Base-by-base conservation (phyloP, 2,888 invertebrate species). In the Calephelis perditalis region DNA sequence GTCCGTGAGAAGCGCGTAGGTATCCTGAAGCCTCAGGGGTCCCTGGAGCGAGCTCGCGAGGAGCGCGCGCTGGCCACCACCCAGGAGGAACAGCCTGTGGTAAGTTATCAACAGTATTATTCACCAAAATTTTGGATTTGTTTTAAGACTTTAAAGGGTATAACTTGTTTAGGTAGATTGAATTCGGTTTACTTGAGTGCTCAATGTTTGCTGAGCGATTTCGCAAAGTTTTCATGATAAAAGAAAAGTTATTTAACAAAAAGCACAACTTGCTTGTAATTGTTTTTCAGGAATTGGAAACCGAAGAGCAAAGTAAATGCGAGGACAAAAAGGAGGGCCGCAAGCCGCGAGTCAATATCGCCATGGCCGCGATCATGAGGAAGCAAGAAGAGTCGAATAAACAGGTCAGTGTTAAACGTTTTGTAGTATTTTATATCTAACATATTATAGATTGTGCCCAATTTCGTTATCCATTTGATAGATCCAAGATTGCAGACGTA, bases 361-460 rank as follows among this genome's bases (percentile, higher is more conserved):
- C 96, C 0, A 93, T 96, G 91, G 94, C 95, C 62, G 94, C 94
- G 65, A 94, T 95, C 73, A 93, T 94, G 89, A 89, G 94, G 67
- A 94, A 94, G 65, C 93, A 94, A 68, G 94, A 94, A 75, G 94
- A 93, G 68, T 91, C 91, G 56, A 94, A 93, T 72, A 94, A 94
- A 77, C 94, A 94, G 88, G 93, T 92, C 61, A 26, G 40, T 40
- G 40, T 40, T 35, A 5, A 12, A 26, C 9, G 11, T 15, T 26
- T 26, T 26, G 2, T 26, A 26, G 3, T 3, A 1, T 26, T 26
- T 26, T 26, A 26, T 26, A 26, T 26, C 26, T 26, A 3, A 26
- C 26, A 26, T 26, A 26, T 26, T 26, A 26, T 26, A 26, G 26
- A 15, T 15, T 26, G 26, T 26, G 26, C 4, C 26, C 26, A 26